A percentile compares a stretch with the other conserved stretches of the same genome.
Evolutionary conservation across 2,888 invertebrate genomes (phyloP).

Genomic region (Watsonalla binaria): DNA sequence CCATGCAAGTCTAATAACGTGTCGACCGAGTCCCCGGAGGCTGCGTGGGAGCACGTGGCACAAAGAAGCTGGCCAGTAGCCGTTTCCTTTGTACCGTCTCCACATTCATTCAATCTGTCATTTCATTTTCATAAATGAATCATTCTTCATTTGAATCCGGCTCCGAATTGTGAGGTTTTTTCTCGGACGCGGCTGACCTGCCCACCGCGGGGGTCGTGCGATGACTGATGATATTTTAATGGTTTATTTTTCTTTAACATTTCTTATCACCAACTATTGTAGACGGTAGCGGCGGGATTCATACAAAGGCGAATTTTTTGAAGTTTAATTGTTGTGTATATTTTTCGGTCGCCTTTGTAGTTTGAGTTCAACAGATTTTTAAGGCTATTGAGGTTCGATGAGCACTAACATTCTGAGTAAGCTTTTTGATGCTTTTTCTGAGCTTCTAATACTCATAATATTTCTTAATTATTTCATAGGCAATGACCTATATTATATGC

Average conservation of each 20-base stretch:
- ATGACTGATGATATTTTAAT: conserved; percentile 76
- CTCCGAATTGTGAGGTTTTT: conserved; percentile 59
- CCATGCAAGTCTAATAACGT: background rate
- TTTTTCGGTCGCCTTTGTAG: conserved; percentile 1
- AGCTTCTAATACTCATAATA: background rate
- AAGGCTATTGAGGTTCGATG: background rate
- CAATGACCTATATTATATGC: too few species aligned
- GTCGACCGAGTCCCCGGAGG: conserved; percentile 25
- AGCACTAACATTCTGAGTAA: background rate
- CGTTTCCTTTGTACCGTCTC: conserved; percentile 51
- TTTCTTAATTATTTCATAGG: background rate
- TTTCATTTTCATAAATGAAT: conserved; percentile 78
- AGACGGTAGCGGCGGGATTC: conserved; percentile 37
- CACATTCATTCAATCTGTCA: conserved; percentile 74
- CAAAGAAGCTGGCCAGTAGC: conserved; percentile 60
- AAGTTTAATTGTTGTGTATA: conserved; percentile 5
- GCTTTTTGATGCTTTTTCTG: background rate
- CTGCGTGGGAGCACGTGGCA: conserved; percentile 53
- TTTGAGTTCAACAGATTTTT: background rate
- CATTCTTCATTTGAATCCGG: conserved; percentile 75
- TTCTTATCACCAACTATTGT: conserved; percentile 70
- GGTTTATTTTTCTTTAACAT: conserved; percentile 76
- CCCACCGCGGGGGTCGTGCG: conserved; percentile 68
- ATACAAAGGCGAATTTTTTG: conserved; percentile 26
- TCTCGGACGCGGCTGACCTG: conserved; percentile 67